phyloP scores from a whole-genome alignment of 2,888 invertebrate genomes.

The Stenchaetothrips biformis region DNA sequence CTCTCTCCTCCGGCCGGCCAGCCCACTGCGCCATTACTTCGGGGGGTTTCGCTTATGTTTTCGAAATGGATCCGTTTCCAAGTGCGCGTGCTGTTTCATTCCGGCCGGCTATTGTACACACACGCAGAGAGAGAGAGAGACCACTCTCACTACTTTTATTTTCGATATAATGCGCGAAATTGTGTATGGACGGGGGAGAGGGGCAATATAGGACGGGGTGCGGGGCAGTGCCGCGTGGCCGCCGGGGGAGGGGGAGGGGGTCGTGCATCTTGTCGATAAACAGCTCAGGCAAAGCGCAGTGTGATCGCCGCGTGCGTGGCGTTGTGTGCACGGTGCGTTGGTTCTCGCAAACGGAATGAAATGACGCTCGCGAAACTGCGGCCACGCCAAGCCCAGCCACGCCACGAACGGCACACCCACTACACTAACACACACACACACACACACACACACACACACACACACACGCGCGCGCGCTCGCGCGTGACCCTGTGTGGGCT shows the following conservation, averaged over 20 bases:
- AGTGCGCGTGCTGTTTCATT: background rate
- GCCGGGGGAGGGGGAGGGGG: too few relatives aligned
- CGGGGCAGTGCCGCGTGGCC: too few relatives aligned
- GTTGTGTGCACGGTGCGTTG: too few relatives aligned
- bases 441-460: background rate
- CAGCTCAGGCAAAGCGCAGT: background rate
- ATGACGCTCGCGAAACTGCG: background rate
- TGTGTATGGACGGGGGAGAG: background rate
- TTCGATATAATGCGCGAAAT: conserved; percentile 13
- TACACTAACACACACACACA: too few relatives aligned
- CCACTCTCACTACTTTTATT: background rate
- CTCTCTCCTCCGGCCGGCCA: too few relatives aligned
- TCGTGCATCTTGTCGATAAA: background rate
- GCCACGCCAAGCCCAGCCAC: too few relatives aligned
- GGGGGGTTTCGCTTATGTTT: too few relatives aligned
- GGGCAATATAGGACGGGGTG: too few relatives aligned
- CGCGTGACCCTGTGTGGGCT: background rate
- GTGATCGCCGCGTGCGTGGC: background rate
- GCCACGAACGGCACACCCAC: background rate
- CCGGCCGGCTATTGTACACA: background rate
- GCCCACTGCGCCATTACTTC: too few relatives aligned
- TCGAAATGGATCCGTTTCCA: too few relatives aligned
- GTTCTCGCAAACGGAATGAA: background rate
- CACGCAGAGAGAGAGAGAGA: background rate
- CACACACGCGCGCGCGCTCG: background rate